These are phyloP conservation scores for Bombus sylvicola DNA, from an alignment of 1,140 invertebrate genomes.

Conservation along the genomic window DNA sequence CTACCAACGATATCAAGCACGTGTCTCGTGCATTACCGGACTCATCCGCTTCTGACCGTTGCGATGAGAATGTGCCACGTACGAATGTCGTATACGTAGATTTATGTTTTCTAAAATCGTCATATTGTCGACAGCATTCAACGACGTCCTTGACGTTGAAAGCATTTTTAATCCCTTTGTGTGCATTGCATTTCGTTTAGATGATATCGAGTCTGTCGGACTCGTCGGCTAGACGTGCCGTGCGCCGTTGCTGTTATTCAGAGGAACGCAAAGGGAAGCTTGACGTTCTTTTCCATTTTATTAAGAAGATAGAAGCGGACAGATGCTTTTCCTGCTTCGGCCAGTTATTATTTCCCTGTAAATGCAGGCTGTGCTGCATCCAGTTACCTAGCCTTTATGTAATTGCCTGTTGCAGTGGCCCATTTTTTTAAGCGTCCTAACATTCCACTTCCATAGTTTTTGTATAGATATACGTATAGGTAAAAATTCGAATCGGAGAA, in stretches of 20 bases:
- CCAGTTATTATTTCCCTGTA: conserved; percentile 10
- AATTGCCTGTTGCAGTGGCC: not conserved
- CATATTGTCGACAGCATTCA: not conserved
- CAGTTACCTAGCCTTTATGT: not conserved
- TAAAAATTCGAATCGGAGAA: not conserved
- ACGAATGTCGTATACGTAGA: not conserved
- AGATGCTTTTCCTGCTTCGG: not conserved
- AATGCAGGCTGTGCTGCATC: not conserved
- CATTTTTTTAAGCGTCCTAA: not conserved
- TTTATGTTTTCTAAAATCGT: not conserved
- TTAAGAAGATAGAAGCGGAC: not conserved
- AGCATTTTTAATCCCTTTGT: conserved; percentile 34
- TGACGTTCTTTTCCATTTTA: conserved; percentile 8
- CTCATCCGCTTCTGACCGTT: not conserved
- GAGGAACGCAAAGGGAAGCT: not conserved
- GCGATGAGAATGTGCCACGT: not conserved
- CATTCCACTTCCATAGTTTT: no score
- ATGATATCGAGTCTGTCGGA: conserved; percentile 11
- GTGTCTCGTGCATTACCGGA: not conserved
- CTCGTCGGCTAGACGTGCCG: not conserved
- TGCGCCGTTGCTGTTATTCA: conserved; percentile 6
- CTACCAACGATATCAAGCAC: not conserved
- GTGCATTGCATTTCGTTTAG: not conserved
- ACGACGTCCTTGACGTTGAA: not conserved
- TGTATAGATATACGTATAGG: no score